A percentile compares a stretch with the other conserved stretches of the same genome.
Evolutionary conservation across 2,113 vertebrate species (phyloP).

Genomic region (Alligator mississippiensis): DNA sequence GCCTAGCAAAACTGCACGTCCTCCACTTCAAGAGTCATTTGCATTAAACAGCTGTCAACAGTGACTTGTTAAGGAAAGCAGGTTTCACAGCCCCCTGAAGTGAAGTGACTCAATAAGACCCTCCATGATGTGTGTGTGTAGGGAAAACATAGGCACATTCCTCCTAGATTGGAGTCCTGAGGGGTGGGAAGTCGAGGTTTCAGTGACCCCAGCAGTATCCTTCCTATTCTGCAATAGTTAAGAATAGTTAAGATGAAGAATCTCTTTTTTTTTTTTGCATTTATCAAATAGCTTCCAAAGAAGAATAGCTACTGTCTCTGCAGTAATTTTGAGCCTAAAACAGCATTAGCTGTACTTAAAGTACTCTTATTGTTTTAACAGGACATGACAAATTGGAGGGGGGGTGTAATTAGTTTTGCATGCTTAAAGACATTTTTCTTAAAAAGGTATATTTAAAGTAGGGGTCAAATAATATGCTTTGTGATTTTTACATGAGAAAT

Average conservation of each 20-base stretch:
- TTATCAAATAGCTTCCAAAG: neutral
- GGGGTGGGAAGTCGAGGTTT: neutral
- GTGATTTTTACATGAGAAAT: neutral
- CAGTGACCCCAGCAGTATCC: accelerated
- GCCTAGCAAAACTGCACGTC: neutral
- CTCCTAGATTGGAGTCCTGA: neutral
- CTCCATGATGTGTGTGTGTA: neutral
- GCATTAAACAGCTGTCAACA: neutral
- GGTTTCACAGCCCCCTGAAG: neutral
- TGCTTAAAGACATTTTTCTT: neutral
- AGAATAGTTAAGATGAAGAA: neutral
- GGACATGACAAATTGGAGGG: neutral
- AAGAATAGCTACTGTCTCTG: neutral
- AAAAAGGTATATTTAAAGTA: neutral
- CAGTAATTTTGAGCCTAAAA: neutral
- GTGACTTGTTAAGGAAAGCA: neutral
- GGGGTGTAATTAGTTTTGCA: neutral
- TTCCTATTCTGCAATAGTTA: accelerated
- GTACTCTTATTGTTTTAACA: neutral
- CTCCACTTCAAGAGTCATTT: neutral
- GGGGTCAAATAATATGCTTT: neutral
- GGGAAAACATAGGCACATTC: neutral
- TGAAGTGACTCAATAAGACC: neutral
- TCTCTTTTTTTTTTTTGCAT: neutral
- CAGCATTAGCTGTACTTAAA: neutral